These are phyloP conservation scores for Dryadula phaetusa DNA, from an alignment of 2,888 invertebrate species.

Conservation along the genomic window DNA sequence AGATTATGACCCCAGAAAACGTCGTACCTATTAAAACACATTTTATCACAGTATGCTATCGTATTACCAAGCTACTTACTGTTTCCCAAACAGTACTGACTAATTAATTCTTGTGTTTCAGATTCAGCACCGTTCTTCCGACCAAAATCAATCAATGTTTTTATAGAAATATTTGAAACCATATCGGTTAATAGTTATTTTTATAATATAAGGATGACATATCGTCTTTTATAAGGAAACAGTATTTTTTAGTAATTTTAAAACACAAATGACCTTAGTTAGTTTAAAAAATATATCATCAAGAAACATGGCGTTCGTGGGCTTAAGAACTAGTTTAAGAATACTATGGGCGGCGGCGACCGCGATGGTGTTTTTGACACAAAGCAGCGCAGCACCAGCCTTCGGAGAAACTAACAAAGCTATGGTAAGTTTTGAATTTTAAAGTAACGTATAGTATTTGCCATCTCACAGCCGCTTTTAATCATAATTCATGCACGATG, in stretches of 20 bases:
- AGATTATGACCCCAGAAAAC: constrained; percentile 46
- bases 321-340: constrained; percentile 68
- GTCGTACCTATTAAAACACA: constrained; percentile 23
- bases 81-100: not conserved
- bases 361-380: constrained; percentile 65
- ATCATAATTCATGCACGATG: constrained; percentile 6
- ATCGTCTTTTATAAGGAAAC: constrained; percentile 57
- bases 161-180: constrained; percentile 59
- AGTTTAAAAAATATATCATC: constrained; percentile 55
- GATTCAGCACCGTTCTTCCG: constrained; percentile 59
- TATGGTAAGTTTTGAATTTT: constrained; percentile 66
- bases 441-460: constrained; percentile 32
- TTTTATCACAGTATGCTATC: constrained; percentile 9
- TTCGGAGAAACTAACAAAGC: constrained; percentile 74
- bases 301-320: constrained; percentile 66
- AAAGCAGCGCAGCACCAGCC: constrained; percentile 73
- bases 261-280: constrained; percentile 67
- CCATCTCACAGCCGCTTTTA: constrained; percentile 25
- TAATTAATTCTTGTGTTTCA: constrained; percentile 63
- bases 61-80: not conserved
- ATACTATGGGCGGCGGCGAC: constrained; percentile 64
- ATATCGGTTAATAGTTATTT: constrained; percentile 57
- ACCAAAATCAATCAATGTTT: constrained; percentile 56
- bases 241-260: constrained; percentile 61
- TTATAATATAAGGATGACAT: constrained; percentile 58